Percentiles rank a stretch among this genome's conserved stretches.
Evolutionary conservation across 2,888 invertebrate species (phyloP).

Genomic region (Invenusta paracnida): DNA sequence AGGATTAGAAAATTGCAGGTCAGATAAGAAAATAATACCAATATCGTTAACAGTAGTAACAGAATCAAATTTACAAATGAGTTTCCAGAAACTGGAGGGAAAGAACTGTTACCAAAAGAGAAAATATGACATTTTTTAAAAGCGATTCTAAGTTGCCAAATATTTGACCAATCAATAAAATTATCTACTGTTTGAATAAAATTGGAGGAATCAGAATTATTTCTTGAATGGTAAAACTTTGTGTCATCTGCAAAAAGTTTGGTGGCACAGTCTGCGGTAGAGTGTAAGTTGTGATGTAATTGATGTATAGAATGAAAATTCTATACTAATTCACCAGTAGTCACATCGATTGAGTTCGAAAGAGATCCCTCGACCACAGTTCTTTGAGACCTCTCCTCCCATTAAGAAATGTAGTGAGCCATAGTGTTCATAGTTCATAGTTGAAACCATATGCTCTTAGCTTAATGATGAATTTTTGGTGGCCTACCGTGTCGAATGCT

Average conservation of each 20-base stretch:
- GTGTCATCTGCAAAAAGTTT: neutral
- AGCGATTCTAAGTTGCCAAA: neutral
- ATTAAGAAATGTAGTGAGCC: neutral
- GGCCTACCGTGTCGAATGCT: slow-evolving; percentile 7
- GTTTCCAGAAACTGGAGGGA: neutral
- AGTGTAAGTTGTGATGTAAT: neutral
- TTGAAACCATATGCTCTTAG: slow-evolving; percentile 10
- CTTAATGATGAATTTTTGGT: slow-evolving; percentile 1
- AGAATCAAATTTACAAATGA: neutral
- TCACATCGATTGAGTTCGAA: neutral
- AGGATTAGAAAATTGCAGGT: neutral
- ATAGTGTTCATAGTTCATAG: neutral
- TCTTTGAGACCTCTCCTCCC: neutral
- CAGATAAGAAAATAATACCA: neutral
- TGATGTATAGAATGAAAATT: neutral
- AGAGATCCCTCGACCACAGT: neutral
- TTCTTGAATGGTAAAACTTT: neutral
- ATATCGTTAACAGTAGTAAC: neutral
- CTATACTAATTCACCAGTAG: neutral
- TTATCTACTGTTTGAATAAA: neutral
- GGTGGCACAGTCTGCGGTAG: neutral
- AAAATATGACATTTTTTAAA: neutral
- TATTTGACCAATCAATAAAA: neutral
- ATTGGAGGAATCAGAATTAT: neutral
- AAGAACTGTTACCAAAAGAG: neutral